phyloP scores from a whole-genome alignment of 2,797 vertebrate species.

The Lepidocolaptes lacrymiger region DNA sequence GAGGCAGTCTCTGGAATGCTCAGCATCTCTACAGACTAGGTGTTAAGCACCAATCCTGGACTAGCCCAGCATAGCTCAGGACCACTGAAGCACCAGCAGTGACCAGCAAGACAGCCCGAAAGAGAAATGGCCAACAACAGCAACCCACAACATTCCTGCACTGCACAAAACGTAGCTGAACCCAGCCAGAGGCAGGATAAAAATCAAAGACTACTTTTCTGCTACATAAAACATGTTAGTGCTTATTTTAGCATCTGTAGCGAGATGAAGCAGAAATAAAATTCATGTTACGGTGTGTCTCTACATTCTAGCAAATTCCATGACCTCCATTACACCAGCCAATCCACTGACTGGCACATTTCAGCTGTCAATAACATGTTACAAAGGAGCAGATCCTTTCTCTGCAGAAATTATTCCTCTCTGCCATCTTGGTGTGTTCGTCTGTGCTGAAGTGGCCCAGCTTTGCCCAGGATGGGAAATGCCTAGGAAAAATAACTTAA shows the following conservation, averaged over 20 bases:
- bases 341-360: neutral
- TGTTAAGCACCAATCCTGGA: neutral
- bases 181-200: neutral
- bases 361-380: neutral
- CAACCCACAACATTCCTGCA: neutral
- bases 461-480: neutral
- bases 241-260: slow-evolving; percentile 30
- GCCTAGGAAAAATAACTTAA: neutral
- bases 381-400: neutral
- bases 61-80: neutral
- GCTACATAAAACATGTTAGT: neutral
- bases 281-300: neutral
- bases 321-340: neutral
- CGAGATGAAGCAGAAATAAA: slow-evolving; percentile 24
- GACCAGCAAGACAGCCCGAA: neutral
- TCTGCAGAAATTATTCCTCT: neutral
- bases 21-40: neutral
- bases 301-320: neutral
- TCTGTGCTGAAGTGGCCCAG: neutral
- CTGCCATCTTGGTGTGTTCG: neutral
- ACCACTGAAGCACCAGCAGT: neutral
- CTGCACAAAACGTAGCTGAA: neutral
- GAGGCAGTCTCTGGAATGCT: neutral
- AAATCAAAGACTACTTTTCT: slow-evolving; percentile 37
- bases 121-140: neutral